Conservation (phyloP, 2,888 invertebrate species). For the Diplazon laetatorius region DNA sequence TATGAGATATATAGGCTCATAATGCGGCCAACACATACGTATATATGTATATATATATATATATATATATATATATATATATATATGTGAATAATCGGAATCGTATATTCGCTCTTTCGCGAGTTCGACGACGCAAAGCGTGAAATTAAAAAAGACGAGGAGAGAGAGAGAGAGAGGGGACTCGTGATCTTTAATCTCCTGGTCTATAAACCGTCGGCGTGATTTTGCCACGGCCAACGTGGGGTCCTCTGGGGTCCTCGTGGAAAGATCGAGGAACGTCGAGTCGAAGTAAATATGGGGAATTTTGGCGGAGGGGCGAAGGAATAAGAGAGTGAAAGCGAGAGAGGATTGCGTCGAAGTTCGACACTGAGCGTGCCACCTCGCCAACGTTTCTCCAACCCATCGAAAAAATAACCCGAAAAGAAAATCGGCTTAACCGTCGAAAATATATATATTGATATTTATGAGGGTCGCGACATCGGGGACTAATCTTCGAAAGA, state of each 20-base stretch:
- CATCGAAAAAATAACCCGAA: conserved; percentile 77
- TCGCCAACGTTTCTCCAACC: conserved; percentile 78
- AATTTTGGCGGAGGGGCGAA: background rate
- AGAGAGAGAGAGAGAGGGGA: conserved; percentile 69
- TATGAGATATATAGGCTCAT: conserved; percentile 54
- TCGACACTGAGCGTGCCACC: conserved; percentile 74
- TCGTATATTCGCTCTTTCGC: no score
- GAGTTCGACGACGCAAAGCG: conserved; percentile 54
- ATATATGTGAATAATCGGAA: no score
- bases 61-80: no score
- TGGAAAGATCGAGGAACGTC: conserved; percentile 42
- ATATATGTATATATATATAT: no score
- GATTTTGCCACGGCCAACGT: conserved; percentile 58
- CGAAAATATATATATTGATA: conserved; percentile 82
- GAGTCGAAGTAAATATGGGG: conserved; percentile 35
- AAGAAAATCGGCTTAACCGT: conserved; percentile 82
- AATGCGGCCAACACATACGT: no score
- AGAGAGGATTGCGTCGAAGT: conserved; percentile 72
- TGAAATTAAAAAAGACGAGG: conserved; percentile 57
- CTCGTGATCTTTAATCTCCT: conserved; percentile 79
- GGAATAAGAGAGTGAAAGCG: conserved; percentile 13
- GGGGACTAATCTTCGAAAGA: conserved; percentile 81
- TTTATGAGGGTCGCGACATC: conserved; percentile 82
- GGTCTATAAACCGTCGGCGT: conserved; percentile 76
- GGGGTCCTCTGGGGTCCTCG: conserved; percentile 20